Percentiles rank a stretch among this genome's conserved stretches.
Conservation (phyloP, 1,140 invertebrate species). For the Drosophila tani region DNA sequence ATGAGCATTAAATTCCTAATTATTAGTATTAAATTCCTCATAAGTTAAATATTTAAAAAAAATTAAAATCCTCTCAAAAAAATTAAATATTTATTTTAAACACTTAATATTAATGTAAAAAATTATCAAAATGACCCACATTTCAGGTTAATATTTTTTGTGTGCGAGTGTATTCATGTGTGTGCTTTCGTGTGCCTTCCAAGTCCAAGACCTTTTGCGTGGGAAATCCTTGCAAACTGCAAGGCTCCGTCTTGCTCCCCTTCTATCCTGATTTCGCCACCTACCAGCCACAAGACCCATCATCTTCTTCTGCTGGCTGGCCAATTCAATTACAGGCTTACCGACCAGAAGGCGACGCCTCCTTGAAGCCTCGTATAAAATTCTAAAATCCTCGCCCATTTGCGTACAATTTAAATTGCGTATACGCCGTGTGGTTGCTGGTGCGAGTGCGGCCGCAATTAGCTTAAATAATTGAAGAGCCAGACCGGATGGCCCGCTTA, state of each 20-base stretch:
- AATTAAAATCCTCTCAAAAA: too few species aligned
- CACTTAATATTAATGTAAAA: background rate
- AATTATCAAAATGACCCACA: background rate
- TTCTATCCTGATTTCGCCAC: slow-evolving; percentile 17
- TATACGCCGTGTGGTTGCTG: slow-evolving; percentile 48
- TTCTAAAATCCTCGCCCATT: slow-evolving; percentile 36
- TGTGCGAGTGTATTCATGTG: slow-evolving; percentile 4
- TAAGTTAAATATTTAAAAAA: background rate
- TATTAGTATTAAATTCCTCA: too few species aligned
- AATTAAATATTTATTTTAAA: background rate
- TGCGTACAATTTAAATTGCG: slow-evolving; percentile 43
- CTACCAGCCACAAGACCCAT: slow-evolving; percentile 19
- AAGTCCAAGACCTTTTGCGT: background rate
- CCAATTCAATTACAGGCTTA: slow-evolving; percentile 68
- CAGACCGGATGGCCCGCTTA: slow-evolving; percentile 49
- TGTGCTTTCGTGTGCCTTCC: background rate
- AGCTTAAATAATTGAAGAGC: slow-evolving; percentile 60
- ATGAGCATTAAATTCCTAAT: too few species aligned
- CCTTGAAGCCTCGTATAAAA: slow-evolving; percentile 28
- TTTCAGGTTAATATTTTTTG: background rate
- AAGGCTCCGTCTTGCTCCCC: slow-evolving; percentile 6
- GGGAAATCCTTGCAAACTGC: slow-evolving; percentile 27
- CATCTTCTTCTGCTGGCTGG: slow-evolving; percentile 32
- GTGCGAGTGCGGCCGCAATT: slow-evolving; percentile 47
- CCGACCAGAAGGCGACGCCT: slow-evolving; percentile 25